Evolutionary conservation across 2,113 vertebrate species (phyloP).

Genomic region (Talpa occidentalis): DNA sequence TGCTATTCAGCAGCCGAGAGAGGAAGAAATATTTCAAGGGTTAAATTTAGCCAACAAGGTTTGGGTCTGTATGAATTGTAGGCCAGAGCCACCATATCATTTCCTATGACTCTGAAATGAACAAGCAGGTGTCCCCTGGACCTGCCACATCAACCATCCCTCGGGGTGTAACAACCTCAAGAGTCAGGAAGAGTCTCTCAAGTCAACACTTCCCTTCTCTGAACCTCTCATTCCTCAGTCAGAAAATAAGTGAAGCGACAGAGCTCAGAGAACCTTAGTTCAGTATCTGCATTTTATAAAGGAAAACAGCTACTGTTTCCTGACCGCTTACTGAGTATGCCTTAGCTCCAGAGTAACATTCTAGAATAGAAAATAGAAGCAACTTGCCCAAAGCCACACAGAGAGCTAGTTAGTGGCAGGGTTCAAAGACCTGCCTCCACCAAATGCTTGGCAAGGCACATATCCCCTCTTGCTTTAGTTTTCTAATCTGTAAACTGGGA

Average conservation of each 20-base stretch:
- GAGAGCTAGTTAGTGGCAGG: background rate
- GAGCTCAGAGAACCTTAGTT: background rate
- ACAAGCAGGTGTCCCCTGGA: background rate
- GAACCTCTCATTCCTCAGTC: conserved; percentile 39
- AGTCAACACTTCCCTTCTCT: background rate
- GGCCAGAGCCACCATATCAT: background rate
- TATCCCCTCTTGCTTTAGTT: background rate
- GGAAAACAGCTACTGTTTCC: background rate
- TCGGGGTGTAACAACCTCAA: background rate
- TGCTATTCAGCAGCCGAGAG: background rate
- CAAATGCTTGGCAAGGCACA: background rate
- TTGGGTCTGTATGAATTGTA: background rate
- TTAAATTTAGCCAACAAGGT: background rate
- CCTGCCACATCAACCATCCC: background rate
- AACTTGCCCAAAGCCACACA: background rate
- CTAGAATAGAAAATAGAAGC: background rate
- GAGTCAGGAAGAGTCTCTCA: background rate
- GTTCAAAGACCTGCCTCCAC: background rate
- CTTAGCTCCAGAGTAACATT: background rate
- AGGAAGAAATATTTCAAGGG: conserved; percentile 28
- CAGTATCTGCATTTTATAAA: background rate
- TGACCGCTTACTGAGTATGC: background rate
- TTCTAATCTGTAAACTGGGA: background rate
- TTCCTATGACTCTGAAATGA: background rate
- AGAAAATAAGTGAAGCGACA: background rate